Base-by-base conservation (phyloP, 2,113 vertebrate genomes). In the Pedetes capensis region DNA sequence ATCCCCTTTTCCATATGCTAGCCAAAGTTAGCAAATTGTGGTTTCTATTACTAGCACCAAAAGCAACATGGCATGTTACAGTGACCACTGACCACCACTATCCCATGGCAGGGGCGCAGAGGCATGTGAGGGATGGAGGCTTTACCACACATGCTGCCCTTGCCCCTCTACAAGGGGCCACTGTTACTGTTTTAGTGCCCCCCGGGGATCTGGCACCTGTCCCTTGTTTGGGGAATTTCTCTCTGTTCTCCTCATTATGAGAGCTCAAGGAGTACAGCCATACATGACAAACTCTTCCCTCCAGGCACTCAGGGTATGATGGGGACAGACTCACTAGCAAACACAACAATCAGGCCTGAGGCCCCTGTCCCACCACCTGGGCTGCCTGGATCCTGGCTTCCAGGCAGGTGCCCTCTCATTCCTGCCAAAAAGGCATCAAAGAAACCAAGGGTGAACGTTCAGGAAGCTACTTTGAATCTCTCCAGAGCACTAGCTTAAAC, bases 11-110 rank as follows among this genome's bases (percentile, higher is more conserved):
- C 27, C 69, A 88, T 53, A 71, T 20, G 20, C 5, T 59, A 87
- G 51, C 55, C 76, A 64, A 1, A 68, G 55, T 53, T 47, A 44
- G 34, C 34, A 34, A 44, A 37, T 64, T 57, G 57, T 87, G 47
- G 55, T n/a, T 92, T 75, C 84, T 42, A 8, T 49, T 25, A 34
- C 39, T 64, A 71, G 42, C 8, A 55, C 27, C 47, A 34, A 81
- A 64, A 93, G 51, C 57, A 55, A 27, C 32, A 76, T 44, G 42
- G 49, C 59, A 68, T 64, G 5, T 22, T n/a, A 6, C 32, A 49
- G 1, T 44, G 32, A 11, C 37, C 47, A 66, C 61, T 17, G n/a
- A 0, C 55, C 49, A n/a, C 53, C 74, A 78, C 1, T 0, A 1
- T 14, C 34, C 29, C 66, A 16, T 32, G 51, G 44, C 44, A 74